Percentiles rank a stretch among this genome's conserved stretches.
phyloP scores from a whole-genome alignment of 2,888 invertebrate genomes.

The Coremacera marginata region DNA sequence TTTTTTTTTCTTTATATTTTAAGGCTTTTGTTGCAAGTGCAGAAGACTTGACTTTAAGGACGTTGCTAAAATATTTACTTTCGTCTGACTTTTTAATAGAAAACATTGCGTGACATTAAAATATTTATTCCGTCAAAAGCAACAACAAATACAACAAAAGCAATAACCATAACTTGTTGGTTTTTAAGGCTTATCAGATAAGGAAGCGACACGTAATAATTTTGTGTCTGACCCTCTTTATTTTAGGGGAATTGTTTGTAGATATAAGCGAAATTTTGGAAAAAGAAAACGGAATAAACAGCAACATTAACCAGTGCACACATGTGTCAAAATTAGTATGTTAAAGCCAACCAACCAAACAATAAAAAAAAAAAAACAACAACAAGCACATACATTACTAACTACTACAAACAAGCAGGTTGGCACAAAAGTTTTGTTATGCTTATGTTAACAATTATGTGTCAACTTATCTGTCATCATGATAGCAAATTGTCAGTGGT shows the following conservation, averaged over 20 bases:
- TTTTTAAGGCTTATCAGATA: constrained; percentile 11
- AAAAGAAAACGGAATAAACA: background rate
- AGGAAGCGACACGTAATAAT: constrained; percentile 23
- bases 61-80: constrained; percentile 21
- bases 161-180: constrained; percentile 5
- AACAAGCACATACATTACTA: background rate
- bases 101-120: constrained; percentile 23
- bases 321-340: constrained; percentile 20
- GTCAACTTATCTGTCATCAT: constrained; percentile 17
- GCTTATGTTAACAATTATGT: constrained; percentile 31
- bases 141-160: background rate
- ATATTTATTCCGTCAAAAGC: constrained; percentile 1
- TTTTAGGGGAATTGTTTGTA: background rate
- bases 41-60: constrained; percentile 19
- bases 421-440: constrained; percentile 28
- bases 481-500: constrained; percentile 19
- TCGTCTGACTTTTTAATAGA: constrained; percentile 4
- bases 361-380: background rate
- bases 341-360: background rate
- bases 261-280: background rate
- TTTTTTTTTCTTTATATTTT: background rate
- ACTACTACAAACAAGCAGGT: constrained; percentile 4
- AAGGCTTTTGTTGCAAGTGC: background rate
- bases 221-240: constrained; percentile 2
- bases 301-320: background rate